Evolutionary conservation across 1,140 invertebrate genomes (phyloP).

Genomic region (Cepaea nemoralis): DNA sequence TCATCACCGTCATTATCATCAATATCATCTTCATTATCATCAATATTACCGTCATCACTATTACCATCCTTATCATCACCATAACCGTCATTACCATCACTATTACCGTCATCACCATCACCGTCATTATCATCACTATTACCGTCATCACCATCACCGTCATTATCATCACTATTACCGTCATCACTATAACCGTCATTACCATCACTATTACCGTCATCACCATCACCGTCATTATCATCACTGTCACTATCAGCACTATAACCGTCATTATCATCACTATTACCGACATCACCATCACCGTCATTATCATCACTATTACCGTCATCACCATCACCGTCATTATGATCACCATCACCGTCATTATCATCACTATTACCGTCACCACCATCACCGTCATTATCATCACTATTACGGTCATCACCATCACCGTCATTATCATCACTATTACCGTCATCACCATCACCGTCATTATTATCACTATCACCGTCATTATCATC

Average conservation of each 20-base stretch:
- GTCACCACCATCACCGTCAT: too few species aligned
- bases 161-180: conserved; percentile 1
- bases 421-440: too few species aligned
- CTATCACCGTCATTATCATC: too few species aligned
- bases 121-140: conserved; percentile 26
- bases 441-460: too few species aligned
- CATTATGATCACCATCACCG: background rate
- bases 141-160: conserved; percentile 20
- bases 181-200: conserved; percentile 9
- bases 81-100: background rate
- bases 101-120: conserved; percentile 7
- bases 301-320: background rate
- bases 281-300: background rate
- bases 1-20: background rate
- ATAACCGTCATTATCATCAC: background rate
- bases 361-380: too few species aligned
- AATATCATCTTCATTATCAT: conserved; percentile 8
- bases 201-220: conserved; percentile 16
- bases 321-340: background rate
- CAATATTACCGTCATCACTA: background rate
- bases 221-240: background rate
- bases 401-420: too few species aligned
- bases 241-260: background rate
- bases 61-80: background rate
- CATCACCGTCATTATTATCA: too few species aligned